phyloP scores from a whole-genome alignment of 2,888 invertebrate genomes.

The Mythimna vitellina region DNA sequence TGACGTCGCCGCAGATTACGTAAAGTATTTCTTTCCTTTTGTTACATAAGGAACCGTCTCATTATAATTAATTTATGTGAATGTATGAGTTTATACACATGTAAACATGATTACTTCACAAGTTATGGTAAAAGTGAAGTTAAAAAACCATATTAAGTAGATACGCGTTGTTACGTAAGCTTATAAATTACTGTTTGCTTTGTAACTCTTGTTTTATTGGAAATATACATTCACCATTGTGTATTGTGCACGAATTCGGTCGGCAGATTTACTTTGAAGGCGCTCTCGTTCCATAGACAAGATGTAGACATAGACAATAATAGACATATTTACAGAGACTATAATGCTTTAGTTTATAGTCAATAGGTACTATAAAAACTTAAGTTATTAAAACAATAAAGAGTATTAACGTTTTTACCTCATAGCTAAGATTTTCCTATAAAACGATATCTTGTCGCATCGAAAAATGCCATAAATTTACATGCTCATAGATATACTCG shows the following conservation, averaged over 20 bases:
- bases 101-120: constrained; percentile 53
- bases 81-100: constrained; percentile 51
- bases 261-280: neutral
- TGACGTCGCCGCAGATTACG: constrained; percentile 34
- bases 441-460: too few species aligned
- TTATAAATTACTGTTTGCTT: constrained; percentile 44
- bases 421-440: too few species aligned
- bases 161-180: constrained; percentile 39
- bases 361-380: too few species aligned
- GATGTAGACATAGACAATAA: too few species aligned
- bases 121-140: constrained; percentile 50
- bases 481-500: too few species aligned
- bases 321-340: too few species aligned
- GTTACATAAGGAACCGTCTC: constrained; percentile 52
- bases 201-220: constrained; percentile 36
- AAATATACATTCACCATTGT: constrained; percentile 33
- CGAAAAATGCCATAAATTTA: too few species aligned
- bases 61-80: constrained; percentile 62
- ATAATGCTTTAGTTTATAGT: too few species aligned
- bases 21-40: constrained; percentile 46
- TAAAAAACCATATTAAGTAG: constrained; percentile 25
- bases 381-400: too few species aligned
- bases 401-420: too few species aligned
- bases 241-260: neutral
- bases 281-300: too few species aligned